These are phyloP conservation scores for Oreonectes daqikongensis DNA, from an alignment of 2,797 vertebrate genomes.

Conservation along the genomic window DNA sequence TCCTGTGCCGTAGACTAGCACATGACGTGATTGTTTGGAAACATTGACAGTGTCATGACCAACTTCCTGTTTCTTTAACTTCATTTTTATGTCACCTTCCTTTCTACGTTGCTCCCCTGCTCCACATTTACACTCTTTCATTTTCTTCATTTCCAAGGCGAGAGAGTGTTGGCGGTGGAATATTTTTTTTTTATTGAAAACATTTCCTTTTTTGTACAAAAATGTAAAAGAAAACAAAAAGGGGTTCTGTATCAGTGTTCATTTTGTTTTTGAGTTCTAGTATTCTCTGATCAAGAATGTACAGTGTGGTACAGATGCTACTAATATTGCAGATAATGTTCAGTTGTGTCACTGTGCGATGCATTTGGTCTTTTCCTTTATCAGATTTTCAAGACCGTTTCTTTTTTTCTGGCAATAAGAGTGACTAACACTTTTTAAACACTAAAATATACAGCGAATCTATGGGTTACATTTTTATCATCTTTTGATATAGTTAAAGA, in stretches of 20 bases:
- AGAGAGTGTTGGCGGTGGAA: constrained; percentile 49
- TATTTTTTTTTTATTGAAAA: constrained; percentile 51
- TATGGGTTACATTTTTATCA: constrained; percentile 9
- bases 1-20: constrained; percentile 52
- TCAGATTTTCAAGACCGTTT: constrained; percentile 49
- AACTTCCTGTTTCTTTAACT: constrained; percentile 58
- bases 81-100: constrained; percentile 51
- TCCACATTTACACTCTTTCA: background rate
- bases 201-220: constrained; percentile 63
- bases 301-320: constrained; percentile 47
- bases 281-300: constrained; percentile 59
- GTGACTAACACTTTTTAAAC: constrained; percentile 36
- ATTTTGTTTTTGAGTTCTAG: constrained; percentile 67
- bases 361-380: constrained; percentile 52
- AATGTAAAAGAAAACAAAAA: constrained; percentile 62
- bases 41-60: constrained; percentile 58
- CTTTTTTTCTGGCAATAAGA: constrained; percentile 40
- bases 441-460: constrained; percentile 30
- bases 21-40: constrained; percentile 51
- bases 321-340: constrained; percentile 28
- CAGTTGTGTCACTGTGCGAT: constrained; percentile 53
- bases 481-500: constrained; percentile 40
- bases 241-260: constrained; percentile 65
- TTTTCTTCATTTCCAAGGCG: constrained; percentile 48
- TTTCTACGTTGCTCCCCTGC: constrained; percentile 70